Base-by-base conservation (phyloP, 1,140 invertebrate genomes). In the Drosophila pseudoananassae region DNA sequence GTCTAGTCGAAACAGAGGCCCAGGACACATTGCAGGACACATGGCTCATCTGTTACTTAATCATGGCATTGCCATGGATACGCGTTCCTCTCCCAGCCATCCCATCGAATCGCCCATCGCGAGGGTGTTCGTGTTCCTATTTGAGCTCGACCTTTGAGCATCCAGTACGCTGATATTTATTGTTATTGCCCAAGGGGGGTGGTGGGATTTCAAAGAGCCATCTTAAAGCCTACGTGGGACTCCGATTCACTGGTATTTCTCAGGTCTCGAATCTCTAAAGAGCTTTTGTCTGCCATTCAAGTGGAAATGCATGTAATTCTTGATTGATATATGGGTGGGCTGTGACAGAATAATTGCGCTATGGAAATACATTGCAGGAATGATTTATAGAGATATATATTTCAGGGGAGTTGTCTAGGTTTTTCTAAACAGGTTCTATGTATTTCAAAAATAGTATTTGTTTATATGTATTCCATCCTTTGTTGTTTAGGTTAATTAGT, bases 1-100 rank as follows among this genome's bases (percentile, higher is more conserved):
- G 43, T 46, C 43, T 46, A 20, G n/a, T 43, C 27, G 15, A 38
- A 51, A 58, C 38, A 15, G 58, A 53, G 51, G 33, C 36, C 56
- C 73, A 50, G 73, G 43, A 55, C 76, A 68, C 51, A 43, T 64
- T 43, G 55, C 76, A 61, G 77, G 43, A 47, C 78, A 80, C 80
- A 63, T 80, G 76, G 77, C 90, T 91, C 71, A 91, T 74, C 78
- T 90, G 83, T 66, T 70, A 71, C 78, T 87, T 87, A 87, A 87
- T 87, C 82, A 87, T 88, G 82, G 82, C 83, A 87, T 87, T 88
- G 82, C 82, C 82, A 87, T 87, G 66, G 82, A 88, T 88, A 88
- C 46, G 46, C 63, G 63, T 65, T 64, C 82, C 75, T 72, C 47
- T 36, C 10, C 33, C 33, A 36, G 3, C 33, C 33, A 31, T 8